Percentiles rank a stretch among this genome's conserved stretches.
These are phyloP conservation scores for Ostrea edulis DNA, from an alignment of 1,140 invertebrate species.

Conservation along the genomic window DNA sequence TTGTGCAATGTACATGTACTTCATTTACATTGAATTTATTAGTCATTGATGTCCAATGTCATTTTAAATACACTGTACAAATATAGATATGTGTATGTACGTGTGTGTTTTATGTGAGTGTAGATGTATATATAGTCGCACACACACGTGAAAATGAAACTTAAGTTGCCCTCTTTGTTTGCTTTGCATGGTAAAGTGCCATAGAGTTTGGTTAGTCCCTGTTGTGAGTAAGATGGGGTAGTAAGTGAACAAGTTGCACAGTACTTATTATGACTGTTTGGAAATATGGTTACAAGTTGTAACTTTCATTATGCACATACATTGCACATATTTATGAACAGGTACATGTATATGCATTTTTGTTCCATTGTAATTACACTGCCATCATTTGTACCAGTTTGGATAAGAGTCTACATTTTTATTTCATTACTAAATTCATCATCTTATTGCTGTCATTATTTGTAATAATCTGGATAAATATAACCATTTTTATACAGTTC, in stretches of 20 bases:
- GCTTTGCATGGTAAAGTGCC: neutral
- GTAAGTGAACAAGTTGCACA: too few relatives aligned
- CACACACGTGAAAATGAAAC: too few relatives aligned
- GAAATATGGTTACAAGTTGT: neutral
- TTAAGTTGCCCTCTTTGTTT: neutral
- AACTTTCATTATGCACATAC: neutral
- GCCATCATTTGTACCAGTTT: neutral
- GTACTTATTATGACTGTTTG: too few relatives aligned
- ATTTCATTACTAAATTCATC: neutral
- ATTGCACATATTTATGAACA: too few relatives aligned
- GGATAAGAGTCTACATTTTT: neutral
- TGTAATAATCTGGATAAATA: neutral
- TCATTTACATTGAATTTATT: constrained; percentile 17
- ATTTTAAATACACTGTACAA: neutral
- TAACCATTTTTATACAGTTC: too few relatives aligned
- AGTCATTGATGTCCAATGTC: neutral
- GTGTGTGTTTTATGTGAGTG: too few relatives aligned
- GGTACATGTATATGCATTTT: neutral
- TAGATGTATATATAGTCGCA: too few relatives aligned
- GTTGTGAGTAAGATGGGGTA: too few relatives aligned
- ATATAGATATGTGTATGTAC: too few relatives aligned
- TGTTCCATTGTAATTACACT: too few relatives aligned
- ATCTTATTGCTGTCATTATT: neutral
- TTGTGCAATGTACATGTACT: constrained; percentile 2
- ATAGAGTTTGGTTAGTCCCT: neutral